Percentiles rank a stretch among this genome's conserved stretches.
Evolutionary conservation across 2,113 vertebrate genomes (phyloP).

Genomic region (Sialia sialis): DNA sequence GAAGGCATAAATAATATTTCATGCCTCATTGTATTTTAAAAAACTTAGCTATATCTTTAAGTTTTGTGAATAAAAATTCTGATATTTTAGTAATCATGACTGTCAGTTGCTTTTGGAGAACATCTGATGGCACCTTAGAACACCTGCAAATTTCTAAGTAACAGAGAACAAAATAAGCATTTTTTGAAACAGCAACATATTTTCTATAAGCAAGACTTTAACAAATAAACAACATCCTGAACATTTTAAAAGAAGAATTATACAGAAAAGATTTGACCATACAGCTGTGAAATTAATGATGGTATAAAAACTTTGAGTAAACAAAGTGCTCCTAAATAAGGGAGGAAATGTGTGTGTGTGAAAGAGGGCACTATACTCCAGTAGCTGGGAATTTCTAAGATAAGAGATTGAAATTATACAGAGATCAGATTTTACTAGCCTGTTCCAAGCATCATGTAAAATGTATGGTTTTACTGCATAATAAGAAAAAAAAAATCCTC

Average conservation of each 20-base stretch:
- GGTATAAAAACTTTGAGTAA: neutral
- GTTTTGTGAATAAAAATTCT: neutral
- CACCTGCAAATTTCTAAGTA: neutral
- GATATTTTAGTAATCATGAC: neutral
- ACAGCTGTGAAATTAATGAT: neutral
- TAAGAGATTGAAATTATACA: neutral
- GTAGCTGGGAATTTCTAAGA: neutral
- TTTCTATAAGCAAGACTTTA: neutral
- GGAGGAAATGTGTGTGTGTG: neutral
- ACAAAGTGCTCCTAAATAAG: neutral
- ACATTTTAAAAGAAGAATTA: neutral
- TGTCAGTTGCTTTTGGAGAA: neutral
- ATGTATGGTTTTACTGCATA: neutral
- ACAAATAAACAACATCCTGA: neutral
- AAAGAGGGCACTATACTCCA: neutral
- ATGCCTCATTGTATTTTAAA: neutral
- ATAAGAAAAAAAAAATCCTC: neutral
- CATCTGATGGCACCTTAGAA: neutral
- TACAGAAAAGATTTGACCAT: neutral
- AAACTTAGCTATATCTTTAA: neutral
- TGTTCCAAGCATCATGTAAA: neutral
- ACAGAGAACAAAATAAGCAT: neutral
- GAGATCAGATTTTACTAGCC: neutral
- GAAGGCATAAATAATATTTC: neutral
- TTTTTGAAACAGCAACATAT: neutral